Evolutionary conservation across 2,797 vertebrate species (phyloP).

Genomic region (Pangasius larnaudii): DNA sequence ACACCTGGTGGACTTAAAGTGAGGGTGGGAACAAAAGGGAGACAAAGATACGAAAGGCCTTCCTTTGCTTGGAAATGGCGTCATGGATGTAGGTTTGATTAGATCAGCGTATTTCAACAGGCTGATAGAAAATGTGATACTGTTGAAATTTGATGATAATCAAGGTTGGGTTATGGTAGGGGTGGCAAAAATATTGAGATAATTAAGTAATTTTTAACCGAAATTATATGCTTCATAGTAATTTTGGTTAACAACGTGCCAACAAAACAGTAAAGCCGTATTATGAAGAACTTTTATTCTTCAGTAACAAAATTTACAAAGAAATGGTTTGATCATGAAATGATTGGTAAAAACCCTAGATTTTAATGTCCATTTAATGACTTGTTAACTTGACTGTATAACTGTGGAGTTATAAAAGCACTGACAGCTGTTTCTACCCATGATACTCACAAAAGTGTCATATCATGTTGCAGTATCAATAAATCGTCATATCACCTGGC

Average conservation of each 20-base stretch:
- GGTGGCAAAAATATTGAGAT: neutral
- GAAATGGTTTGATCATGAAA: neutral
- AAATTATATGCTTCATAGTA: neutral
- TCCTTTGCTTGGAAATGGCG: slow-evolving; percentile 36
- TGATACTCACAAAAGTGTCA: neutral
- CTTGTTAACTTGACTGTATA: neutral
- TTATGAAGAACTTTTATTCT: neutral
- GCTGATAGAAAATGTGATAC: neutral
- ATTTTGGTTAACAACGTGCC: neutral
- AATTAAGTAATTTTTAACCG: neutral
- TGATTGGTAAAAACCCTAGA: neutral
- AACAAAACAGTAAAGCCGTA: neutral
- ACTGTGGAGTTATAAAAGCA: neutral
- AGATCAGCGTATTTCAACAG: neutral
- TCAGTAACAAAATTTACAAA: neutral
- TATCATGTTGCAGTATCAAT: neutral
- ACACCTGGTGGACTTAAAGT: slow-evolving; percentile 51
- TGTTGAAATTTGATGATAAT: neutral
- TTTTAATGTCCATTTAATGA: neutral
- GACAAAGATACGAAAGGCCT: slow-evolving; percentile 41
- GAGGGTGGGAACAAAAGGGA: slow-evolving; percentile 30
- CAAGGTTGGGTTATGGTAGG: too few species aligned
- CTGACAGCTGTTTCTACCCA: neutral
- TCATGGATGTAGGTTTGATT: slow-evolving; percentile 15
- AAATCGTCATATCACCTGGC: neutral